Base-by-base conservation (phyloP, 1,140 invertebrate species). In the Formica selysi region DNA sequence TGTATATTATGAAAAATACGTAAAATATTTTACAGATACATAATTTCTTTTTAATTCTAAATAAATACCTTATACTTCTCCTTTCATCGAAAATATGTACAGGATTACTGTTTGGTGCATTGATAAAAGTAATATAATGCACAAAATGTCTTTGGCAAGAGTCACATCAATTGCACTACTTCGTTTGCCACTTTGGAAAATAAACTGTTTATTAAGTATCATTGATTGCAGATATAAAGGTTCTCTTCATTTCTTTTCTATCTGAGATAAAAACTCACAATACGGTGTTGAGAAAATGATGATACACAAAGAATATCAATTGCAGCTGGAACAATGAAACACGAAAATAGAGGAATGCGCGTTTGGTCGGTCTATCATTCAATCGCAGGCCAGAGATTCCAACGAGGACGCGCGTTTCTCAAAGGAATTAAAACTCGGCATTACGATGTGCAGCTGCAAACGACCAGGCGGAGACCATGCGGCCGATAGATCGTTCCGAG, bases 361-460 rank as follows among this genome's bases (percentile, higher is more conserved):
- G n/a, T 73, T 38, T 73, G 19, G 11, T 6, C n/a, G 38, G 48
- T 78, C 22, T 32, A 87, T 80, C 29, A 29, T 71, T 83, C 90
- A 89, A 29, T 87, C 79, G 13, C 62, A 74, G 29, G 59, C 62
- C 4, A 88, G 62, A 32, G 94, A 94, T 78, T 94, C 93, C 73
- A 92, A 86, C 8, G 93, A 93, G 22, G 93, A 94, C 32, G 68
- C 59, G 13, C 86, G 76, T 65, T 90, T 91, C 74, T 93, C 89
- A 7, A 70, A 74, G 13, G 74, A 91, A 83, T 74, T 78, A 54
- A 96, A 92, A 88, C 95, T 96, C 0, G 97, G 97, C 95, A 97
- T 96, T 87, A 97, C 97, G 67, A 97, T 96, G 88, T 97, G 97
- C 16, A 97, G 94, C 91, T 97, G 96, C 0, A 92, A 90, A 62